These are phyloP conservation scores for Alethe diademata DNA, from an alignment of 2,113 vertebrate genomes.

Conservation along the genomic window DNA sequence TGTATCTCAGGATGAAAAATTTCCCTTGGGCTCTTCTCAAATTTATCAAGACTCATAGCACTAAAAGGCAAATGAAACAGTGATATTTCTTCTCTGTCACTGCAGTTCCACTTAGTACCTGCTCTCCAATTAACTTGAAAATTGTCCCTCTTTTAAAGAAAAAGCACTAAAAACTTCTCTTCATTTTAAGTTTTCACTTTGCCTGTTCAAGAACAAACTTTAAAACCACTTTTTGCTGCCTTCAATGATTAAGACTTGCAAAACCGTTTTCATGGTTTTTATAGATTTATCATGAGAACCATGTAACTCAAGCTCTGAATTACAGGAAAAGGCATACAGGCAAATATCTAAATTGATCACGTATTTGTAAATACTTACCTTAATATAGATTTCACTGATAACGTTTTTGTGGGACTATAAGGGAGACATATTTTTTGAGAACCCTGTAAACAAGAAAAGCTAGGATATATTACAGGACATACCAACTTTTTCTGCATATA, in stretches of 20 bases:
- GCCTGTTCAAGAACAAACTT: not conserved
- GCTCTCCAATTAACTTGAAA: not conserved
- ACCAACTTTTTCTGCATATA: not conserved
- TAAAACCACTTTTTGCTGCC: not conserved
- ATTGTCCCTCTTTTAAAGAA: not conserved
- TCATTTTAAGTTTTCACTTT: not conserved
- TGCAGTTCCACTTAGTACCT: not conserved
- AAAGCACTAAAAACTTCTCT: not conserved
- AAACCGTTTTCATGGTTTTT: not conserved
- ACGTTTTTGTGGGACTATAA: conserved; percentile 97
- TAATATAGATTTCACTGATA: conserved; percentile 98
- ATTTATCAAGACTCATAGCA: conserved; percentile 98
- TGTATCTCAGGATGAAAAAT: conserved; percentile 97
- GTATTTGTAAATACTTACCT: conserved; percentile 78
- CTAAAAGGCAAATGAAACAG: conserved; percentile 73
- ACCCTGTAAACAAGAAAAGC: conserved; percentile 77
- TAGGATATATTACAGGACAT: not conserved
- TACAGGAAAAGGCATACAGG: not conserved
- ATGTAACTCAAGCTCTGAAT: not conserved
- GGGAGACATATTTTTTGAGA: conserved; percentile 98
- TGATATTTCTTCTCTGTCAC: not conserved
- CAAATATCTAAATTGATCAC: not conserved
- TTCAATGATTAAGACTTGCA: not conserved
- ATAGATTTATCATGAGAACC: not conserved
- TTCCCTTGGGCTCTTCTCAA: conserved; percentile 94